These are phyloP conservation scores for Acleris laterana DNA, from an alignment of 2,888 invertebrate species.

Conservation along the genomic window DNA sequence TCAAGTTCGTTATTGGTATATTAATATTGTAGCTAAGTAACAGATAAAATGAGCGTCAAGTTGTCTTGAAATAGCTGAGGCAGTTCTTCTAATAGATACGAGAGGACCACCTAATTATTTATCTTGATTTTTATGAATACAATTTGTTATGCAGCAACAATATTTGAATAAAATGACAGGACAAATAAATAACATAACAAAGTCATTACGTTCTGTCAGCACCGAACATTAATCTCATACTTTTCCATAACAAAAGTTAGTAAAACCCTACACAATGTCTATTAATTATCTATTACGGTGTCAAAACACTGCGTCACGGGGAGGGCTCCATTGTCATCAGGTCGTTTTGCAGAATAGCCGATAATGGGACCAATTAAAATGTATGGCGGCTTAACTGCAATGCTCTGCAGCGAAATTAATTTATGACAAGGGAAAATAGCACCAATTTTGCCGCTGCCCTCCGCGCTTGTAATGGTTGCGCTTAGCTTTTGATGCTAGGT, in stretches of 20 bases:
- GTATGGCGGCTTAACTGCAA: slow-evolving; percentile 83
- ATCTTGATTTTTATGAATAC: too few relatives aligned
- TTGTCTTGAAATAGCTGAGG: too few relatives aligned
- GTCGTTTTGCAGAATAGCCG: slow-evolving; percentile 75
- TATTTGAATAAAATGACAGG: background rate
- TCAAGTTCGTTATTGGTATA: too few relatives aligned
- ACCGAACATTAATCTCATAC: background rate
- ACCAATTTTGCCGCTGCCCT: slow-evolving; percentile 59
- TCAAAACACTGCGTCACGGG: slow-evolving; percentile 58
- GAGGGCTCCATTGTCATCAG: slow-evolving; percentile 69
- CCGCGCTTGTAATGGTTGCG: slow-evolving; percentile 59
- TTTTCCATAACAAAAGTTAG: slow-evolving; percentile 10
- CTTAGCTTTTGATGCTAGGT: slow-evolving; percentile 56
- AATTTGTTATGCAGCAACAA: background rate
- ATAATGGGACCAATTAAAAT: slow-evolving; percentile 84
- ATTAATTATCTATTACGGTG: slow-evolving; percentile 36
- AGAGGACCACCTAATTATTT: too few relatives aligned
- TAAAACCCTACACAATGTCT: slow-evolving; percentile 24
- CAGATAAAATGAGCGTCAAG: too few relatives aligned
- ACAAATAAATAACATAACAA: background rate
- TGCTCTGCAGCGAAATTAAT: slow-evolving; percentile 81
- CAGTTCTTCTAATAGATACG: too few relatives aligned
- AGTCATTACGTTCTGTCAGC: background rate
- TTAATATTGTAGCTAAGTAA: too few relatives aligned
- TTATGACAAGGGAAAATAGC: slow-evolving; percentile 79